Conservation (phyloP, 2,888 invertebrate genomes). For the Lochmaea capreae region DNA sequence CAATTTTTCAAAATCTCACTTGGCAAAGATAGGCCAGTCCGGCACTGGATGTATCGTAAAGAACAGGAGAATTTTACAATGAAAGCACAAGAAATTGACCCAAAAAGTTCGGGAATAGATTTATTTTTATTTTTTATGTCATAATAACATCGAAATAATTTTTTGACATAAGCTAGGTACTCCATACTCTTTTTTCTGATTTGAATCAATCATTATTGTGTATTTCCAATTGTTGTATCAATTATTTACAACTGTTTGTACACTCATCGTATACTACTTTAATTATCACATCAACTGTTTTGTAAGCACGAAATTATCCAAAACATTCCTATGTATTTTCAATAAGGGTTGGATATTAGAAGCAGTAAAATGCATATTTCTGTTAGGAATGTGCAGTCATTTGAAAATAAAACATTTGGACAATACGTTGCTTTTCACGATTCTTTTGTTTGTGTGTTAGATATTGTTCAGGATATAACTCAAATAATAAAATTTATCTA, state of each 20-base stretch:
- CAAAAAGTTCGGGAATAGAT: too few relatives aligned
- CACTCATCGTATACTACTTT: background rate
- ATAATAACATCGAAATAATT: too few relatives aligned
- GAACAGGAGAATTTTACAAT: too few relatives aligned
- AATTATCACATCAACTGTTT: background rate
- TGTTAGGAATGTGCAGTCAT: background rate
- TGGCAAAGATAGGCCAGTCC: too few relatives aligned
- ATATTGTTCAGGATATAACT: background rate
- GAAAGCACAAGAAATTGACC: too few relatives aligned
- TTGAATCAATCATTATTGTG: too few relatives aligned
- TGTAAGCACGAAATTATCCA: background rate
- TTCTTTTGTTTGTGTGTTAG: background rate
- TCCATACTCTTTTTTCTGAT: too few relatives aligned
- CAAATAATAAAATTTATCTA: background rate
- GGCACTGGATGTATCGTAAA: too few relatives aligned
- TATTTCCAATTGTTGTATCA: too few relatives aligned
- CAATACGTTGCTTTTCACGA: background rate
- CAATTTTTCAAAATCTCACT: too few relatives aligned
- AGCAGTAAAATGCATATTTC: background rate
- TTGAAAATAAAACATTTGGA: background rate
- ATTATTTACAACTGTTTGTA: background rate
- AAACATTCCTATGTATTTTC: background rate
- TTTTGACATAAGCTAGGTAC: too few relatives aligned
- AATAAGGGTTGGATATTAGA: background rate
- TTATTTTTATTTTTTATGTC: too few relatives aligned